Base-by-base conservation (phyloP, 2,113 vertebrate species). In the Oncorhynchus masou region DNA sequence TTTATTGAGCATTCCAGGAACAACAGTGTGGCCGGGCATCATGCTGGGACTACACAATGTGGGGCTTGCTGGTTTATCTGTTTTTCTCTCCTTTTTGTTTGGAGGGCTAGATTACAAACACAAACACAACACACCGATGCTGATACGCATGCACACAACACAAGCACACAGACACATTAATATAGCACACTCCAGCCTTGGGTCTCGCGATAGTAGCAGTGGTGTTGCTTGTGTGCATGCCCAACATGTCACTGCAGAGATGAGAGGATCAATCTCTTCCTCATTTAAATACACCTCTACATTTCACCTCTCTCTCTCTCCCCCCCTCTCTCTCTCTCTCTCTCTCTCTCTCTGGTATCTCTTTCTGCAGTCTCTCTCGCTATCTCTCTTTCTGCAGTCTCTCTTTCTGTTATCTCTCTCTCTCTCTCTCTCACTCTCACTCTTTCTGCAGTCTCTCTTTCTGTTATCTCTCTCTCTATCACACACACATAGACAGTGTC, bases 281-380 rank as follows among this genome's bases (percentile, higher is more conserved):
- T 19, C 4, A 16, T 88, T 89, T 84, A 88, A 85, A 70, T 82
- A 5, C 60, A 86, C 80, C 81, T 79, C 54, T 51, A 68, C 75
- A 69, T 69, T n/a, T 81, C 77, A 9, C 74, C 1, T 15, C 69
- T 24, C 69, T 6, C 74, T 75, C 48, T 29, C 66, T 60, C 34
- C 13, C 45, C 0, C 19, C 1, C 19, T 60, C 57, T 62, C 19
- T 62, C 59, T 24, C 34, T 48, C 8, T 16, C 15, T 48, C 2
- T 24, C 24, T 11, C 59, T 5, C 45, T 24, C 34, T 34, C 31
- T 34, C 31, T 7, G 5, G 7, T 8, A 8, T 39, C 34, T 39
- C 12, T 51, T 3, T 15, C 13, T 15, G 3, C 3, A 5, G 34
- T 34, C 5, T 34, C 34, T 34, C 34, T 8, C 1, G 1, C 34